Base-by-base conservation (phyloP, 1,140 invertebrate species). In the Drosophila ficusphila region DNA sequence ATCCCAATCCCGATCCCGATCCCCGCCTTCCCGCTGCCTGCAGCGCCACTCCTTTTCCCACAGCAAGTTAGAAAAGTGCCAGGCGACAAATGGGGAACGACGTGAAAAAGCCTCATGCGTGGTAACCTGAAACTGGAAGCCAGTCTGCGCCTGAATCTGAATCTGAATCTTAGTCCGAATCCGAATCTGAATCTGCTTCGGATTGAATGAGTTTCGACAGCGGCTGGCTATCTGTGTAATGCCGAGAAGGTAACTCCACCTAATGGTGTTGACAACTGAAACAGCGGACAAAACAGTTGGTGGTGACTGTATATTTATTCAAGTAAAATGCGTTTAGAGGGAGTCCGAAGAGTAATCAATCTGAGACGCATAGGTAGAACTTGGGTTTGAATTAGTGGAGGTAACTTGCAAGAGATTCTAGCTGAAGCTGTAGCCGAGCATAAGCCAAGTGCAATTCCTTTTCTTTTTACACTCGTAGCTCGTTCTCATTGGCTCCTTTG, bases 181-280 rank as follows among this genome's bases (percentile, higher is more conserved):
- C 53, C 53, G 60, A 46, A 61, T 69, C 56, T 67, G 53, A 42
- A 58, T 82, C 82, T 82, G 53, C 62, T 78, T 76, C 41, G 69
- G 65, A 86, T 79, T 76, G 58, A 86, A 86, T 86, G 81, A 77
- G 81, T 86, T 86, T 76, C 76, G 81, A 86, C 76, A 86, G 81
- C 62, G 36, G 34, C 65, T 21, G 8, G 8, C 54, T 57, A 25
- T 62, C 65, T 62, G n/a, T n/a, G n/a, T n/a, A 68, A 23, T 12
- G n/a, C 16, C 51, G 21, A 11, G 19, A 0, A 14, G 27, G 29
- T 23, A 19, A 53, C 21, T 34, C 12, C 18, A 31, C 31, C 38
- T 76, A 56, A 12, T 36, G 57, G 25, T 25, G 61, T 23, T 54
- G 76, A 73, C 75, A 78, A 47, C 52, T 38, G 56, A 21, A 36